Conservation (phyloP, 2,797 vertebrate genomes). For the Malacoraja senta region DNA sequence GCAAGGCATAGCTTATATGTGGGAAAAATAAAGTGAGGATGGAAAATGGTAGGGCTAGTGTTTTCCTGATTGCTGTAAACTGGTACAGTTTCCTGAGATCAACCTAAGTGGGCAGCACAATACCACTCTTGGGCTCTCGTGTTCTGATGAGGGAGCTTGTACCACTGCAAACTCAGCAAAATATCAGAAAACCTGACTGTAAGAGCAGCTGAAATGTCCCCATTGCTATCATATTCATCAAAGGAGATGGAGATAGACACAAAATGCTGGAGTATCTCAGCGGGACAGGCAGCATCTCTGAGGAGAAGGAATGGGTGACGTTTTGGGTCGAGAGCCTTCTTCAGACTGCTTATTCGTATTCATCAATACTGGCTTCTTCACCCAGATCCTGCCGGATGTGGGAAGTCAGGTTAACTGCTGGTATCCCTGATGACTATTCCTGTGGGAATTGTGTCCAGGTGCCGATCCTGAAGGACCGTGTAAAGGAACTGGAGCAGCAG, state of each 20-base stretch:
- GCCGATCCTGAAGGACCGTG: no score
- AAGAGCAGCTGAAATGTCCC: not conserved
- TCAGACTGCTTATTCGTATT: not conserved
- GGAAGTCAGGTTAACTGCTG: no score
- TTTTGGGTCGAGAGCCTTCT: no score
- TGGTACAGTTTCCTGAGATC: not conserved
- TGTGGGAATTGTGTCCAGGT: no score
- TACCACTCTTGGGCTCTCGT: no score
- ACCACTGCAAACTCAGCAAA: not conserved
- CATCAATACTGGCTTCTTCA: not conserved
- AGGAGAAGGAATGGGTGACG: no score
- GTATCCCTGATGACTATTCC: no score
- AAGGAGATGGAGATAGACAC: no score
- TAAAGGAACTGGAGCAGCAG: no score
- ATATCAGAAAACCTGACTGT: not conserved
- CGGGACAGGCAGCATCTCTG: no score
- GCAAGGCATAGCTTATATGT: not conserved
- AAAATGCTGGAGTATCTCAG: no score
- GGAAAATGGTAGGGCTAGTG: not conserved
- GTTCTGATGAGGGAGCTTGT: not conserved
- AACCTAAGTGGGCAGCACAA: not conserved
- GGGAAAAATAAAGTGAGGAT: not conserved
- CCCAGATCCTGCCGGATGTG: not conserved
- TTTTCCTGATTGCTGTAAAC: not conserved
- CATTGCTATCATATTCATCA: not conserved